A percentile compares a stretch with the other conserved stretches of the same genome.
Conservation (phyloP, 2,113 vertebrate species). For the Sterna hirundo region DNA sequence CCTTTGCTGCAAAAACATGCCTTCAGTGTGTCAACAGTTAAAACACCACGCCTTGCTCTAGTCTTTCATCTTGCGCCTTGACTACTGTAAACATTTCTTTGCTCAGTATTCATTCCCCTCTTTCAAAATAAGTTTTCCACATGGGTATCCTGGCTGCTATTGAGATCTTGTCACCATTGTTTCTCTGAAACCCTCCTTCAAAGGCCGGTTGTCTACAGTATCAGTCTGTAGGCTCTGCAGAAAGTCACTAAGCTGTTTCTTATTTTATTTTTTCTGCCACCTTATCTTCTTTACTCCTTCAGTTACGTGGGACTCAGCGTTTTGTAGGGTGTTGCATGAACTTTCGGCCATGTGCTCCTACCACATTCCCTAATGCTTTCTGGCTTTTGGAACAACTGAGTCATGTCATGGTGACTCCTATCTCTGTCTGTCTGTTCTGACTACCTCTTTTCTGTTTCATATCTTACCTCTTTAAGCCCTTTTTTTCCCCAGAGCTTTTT, state of each 20-base stretch:
- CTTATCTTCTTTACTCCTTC: neutral
- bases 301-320: neutral
- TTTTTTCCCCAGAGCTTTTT: neutral
- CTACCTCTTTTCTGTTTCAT: neutral
- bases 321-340: neutral
- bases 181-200: neutral
- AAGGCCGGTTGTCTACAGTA: neutral
- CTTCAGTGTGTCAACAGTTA: neutral
- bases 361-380: neutral
- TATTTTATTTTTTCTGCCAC: neutral
- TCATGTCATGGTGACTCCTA: neutral
- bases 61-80: neutral
- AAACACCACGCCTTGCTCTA: neutral
- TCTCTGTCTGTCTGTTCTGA: neutral
- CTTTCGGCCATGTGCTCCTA: neutral
- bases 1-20: neutral
- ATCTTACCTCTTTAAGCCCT: rapidly evolving
- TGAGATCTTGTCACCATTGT: neutral
- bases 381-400: neutral
- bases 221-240: neutral
- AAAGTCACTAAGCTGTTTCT: neutral
- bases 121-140: neutral
- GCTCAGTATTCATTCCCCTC: neutral
- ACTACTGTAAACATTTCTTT: neutral
- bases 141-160: neutral